These are phyloP conservation scores for Guaruba guarouba DNA, from an alignment of 2,113 vertebrate species.

Conservation along the genomic window DNA sequence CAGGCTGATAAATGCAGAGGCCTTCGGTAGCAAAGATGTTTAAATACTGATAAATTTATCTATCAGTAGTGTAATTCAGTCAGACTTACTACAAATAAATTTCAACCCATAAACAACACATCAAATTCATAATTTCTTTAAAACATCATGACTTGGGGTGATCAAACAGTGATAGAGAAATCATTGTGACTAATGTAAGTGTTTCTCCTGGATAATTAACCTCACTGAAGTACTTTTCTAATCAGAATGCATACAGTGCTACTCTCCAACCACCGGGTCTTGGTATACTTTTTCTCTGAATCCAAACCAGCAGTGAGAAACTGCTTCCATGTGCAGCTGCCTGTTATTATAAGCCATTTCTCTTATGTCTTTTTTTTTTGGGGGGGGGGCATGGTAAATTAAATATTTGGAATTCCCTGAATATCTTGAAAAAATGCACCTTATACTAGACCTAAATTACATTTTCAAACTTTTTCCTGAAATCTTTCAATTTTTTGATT, in stretches of 20 bases:
- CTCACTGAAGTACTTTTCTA: not conserved
- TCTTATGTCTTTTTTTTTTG: not conserved
- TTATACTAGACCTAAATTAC: not conserved
- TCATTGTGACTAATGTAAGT: not conserved
- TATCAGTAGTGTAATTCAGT: not conserved
- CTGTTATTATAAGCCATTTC: not conserved
- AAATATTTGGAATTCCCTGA: too few species aligned
- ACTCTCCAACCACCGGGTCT: fast-evolving
- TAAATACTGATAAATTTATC: not conserved
- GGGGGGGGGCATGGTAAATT: not conserved
- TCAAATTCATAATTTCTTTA: not conserved
- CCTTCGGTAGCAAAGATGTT: not conserved
- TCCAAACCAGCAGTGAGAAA: not conserved
- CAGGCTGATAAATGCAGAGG: not conserved
- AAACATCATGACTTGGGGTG: not conserved
- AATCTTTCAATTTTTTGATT: not conserved
- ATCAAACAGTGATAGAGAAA: not conserved
- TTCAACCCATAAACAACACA: not conserved
- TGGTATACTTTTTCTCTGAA: not conserved
- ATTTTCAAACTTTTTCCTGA: not conserved
- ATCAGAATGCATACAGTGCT: not conserved
- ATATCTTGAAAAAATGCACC: not conserved
- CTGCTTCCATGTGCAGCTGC: not conserved
- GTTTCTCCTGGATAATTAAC: not conserved
- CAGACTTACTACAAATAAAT: not conserved